Percentiles rank a stretch among this genome's conserved stretches.
Evolutionary conservation across 2,113 vertebrate species (phyloP).

Genomic region (Labrus mixtus): DNA sequence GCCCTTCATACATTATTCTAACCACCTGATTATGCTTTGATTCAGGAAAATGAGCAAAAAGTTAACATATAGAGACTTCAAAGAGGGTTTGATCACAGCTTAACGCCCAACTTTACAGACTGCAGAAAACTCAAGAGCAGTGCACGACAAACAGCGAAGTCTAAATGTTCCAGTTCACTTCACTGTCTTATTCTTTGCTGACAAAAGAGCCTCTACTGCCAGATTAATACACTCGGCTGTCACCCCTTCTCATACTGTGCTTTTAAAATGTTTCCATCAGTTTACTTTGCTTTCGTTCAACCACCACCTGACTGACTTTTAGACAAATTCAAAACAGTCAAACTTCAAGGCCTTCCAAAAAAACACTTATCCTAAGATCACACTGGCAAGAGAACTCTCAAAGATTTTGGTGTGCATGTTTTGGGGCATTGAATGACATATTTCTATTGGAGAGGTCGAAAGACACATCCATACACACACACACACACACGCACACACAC

Average conservation of each 20-base stretch:
- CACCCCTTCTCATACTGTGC: not conserved
- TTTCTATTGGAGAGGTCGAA: slow-evolving; percentile 4
- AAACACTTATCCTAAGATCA: slow-evolving; percentile 15
- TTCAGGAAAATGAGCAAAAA: too few species aligned
- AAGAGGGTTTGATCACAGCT: too few species aligned
- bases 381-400: not conserved
- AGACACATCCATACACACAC: slow-evolving; percentile 13
- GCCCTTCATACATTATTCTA: too few species aligned
- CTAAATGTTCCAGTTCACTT: too few species aligned
- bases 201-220: not conserved
- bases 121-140: too few species aligned
- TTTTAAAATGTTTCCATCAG: not conserved
- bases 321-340: not conserved
- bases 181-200: not conserved
- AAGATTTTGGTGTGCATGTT: slow-evolving; percentile 1
- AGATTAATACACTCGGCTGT: not conserved
- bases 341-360: slow-evolving; percentile 11
- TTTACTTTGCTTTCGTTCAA: not conserved
- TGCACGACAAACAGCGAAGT: too few species aligned
- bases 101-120: too few species aligned
- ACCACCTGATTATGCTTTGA: too few species aligned
- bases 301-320: not conserved
- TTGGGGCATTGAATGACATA: not conserved
- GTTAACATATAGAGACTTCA: too few species aligned
- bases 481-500: slow-evolving; percentile 24